Conservation (phyloP, 1,140 invertebrate species). For the Bradysia coprophila region DNA sequence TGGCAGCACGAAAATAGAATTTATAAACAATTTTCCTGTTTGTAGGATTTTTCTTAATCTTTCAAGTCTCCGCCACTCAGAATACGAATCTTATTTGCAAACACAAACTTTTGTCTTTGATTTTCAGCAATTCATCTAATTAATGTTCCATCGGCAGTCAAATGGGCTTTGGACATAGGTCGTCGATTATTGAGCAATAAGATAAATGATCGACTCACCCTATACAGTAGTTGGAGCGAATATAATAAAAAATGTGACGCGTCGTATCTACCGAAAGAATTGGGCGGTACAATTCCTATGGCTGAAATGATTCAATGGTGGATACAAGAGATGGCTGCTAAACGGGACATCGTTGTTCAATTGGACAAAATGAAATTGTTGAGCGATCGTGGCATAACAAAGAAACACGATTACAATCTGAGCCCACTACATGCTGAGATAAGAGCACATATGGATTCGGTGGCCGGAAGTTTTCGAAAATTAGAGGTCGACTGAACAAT, state of each 20-base stretch:
- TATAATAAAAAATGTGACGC: conserved; percentile 39
- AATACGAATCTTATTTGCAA: too few relatives aligned
- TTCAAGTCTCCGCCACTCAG: too few relatives aligned
- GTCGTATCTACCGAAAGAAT: conserved; percentile 51
- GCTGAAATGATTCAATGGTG: conserved; percentile 57
- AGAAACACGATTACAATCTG: conserved; percentile 26
- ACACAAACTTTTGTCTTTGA: too few relatives aligned
- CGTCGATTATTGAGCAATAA: conserved; percentile 45
- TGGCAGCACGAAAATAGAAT: too few relatives aligned
- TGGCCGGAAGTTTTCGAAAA: conserved; percentile 50
- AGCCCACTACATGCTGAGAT: conserved; percentile 15
- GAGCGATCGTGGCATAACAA: conserved; percentile 30
- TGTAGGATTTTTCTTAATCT: too few relatives aligned
- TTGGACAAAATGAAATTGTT: conserved; percentile 50
- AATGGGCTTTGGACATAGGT: conserved; percentile 52
- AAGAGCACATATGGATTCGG: conserved; percentile 21
- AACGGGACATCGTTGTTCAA: conserved; percentile 37
- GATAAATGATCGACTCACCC: conserved; percentile 40
- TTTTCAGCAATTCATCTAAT: conserved; percentile 47
- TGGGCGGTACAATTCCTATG: conserved; percentile 54
- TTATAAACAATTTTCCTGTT: too few relatives aligned
- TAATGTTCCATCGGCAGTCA: conserved; percentile 44
- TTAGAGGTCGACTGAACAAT: conserved; percentile 50
- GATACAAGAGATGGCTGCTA: conserved; percentile 36
- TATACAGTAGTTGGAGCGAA: conserved; percentile 41